These are phyloP conservation scores for Pipistrellus kuhlii DNA, from an alignment of 2,797 vertebrate species.

Conservation along the genomic window DNA sequence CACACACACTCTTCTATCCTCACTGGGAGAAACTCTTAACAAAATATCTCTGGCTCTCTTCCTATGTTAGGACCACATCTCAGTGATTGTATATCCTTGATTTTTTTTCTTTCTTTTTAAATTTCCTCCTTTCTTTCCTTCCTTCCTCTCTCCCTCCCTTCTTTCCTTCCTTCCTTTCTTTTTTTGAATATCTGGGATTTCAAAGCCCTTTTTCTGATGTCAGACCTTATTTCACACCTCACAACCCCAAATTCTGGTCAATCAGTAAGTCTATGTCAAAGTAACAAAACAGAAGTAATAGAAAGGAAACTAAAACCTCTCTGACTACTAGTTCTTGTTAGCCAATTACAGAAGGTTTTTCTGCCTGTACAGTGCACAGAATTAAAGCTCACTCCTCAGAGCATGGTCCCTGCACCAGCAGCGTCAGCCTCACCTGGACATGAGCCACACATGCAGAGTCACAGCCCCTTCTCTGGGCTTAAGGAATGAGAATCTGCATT, in stretches of 20 bases:
- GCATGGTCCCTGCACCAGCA: not conserved
- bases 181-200: not conserved
- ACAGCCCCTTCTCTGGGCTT: not conserved
- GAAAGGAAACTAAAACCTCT: not conserved
- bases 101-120: not conserved
- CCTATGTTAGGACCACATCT: not conserved
- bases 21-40: not conserved
- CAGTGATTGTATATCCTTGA: not conserved
- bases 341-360: not conserved
- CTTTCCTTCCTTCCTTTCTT: not conserved
- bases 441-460: not conserved
- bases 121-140: not conserved
- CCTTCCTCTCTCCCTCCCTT: not conserved
- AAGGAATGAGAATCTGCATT: not conserved
- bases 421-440: rapidly evolving
- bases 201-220: not conserved
- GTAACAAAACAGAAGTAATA: not conserved
- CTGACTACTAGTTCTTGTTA: not conserved
- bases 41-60: not conserved
- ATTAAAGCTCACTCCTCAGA: not conserved
- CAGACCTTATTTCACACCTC: not conserved
- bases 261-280: not conserved
- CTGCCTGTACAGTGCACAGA: not conserved
- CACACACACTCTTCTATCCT: not conserved
- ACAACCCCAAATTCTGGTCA: not conserved